These are phyloP conservation scores for Cuculus canorus DNA, from an alignment of 2,797 vertebrate genomes.

Conservation along the genomic window DNA sequence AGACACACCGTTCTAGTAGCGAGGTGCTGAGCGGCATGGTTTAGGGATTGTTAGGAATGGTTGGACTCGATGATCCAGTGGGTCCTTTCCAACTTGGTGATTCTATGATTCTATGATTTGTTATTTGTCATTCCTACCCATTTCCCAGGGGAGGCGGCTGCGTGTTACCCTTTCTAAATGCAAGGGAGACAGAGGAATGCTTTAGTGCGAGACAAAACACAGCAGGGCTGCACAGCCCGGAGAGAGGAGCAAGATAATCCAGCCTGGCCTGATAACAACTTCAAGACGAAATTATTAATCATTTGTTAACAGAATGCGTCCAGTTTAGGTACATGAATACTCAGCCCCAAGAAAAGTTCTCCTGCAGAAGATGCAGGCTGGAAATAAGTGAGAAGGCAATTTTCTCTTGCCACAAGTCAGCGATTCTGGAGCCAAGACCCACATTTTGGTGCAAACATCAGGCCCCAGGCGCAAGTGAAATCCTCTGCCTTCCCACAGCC, in stretches of 20 bases:
- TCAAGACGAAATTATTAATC: neutral
- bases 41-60: too few relatives aligned
- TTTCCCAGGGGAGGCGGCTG: neutral
- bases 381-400: neutral
- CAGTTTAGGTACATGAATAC: neutral
- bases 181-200: neutral
- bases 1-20: neutral
- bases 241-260: neutral
- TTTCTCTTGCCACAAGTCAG: neutral
- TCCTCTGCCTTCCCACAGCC: neutral
- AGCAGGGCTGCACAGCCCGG: neutral
- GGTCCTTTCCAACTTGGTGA: too few relatives aligned
- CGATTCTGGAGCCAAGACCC: neutral
- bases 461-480: neutral
- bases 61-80: too few relatives aligned
- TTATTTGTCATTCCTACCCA: neutral
- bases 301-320: neutral
- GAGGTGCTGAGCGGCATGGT: too few relatives aligned
- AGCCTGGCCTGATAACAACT: neutral
- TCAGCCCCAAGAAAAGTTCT: neutral
- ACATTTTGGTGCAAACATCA: neutral
- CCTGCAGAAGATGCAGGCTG: neutral
- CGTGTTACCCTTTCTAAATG: neutral
- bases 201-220: neutral
- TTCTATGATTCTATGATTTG: too few relatives aligned